These are phyloP conservation scores for Lysandra coridon DNA, from an alignment of 2,888 invertebrate species.

Conservation along the genomic window DNA sequence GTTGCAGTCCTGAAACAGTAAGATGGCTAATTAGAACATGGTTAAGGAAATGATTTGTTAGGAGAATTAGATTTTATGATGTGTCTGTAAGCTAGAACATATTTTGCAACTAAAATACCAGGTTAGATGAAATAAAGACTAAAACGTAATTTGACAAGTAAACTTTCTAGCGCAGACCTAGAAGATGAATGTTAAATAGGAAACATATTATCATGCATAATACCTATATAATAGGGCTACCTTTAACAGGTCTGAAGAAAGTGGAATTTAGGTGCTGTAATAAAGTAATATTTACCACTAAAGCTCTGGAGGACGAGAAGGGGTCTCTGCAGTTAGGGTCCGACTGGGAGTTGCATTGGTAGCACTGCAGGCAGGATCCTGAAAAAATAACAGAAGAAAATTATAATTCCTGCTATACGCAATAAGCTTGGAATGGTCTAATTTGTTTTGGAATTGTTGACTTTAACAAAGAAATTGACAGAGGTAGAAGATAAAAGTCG, in stretches of 20 bases:
- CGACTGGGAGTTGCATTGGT: constrained; percentile 66
- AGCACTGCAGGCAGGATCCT: constrained; percentile 69
- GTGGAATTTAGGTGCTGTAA: too few species aligned
- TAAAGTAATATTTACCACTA: constrained; percentile 52
- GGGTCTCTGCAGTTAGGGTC: constrained; percentile 60
- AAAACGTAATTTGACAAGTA: background rate
- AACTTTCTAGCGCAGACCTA: background rate
- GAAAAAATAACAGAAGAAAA: constrained; percentile 36
- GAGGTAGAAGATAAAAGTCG: too few species aligned
- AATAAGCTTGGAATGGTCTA: too few species aligned
- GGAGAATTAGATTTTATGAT: background rate
- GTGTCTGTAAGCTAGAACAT: background rate
- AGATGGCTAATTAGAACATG: background rate
- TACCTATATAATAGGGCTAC: too few species aligned
- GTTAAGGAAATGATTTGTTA: background rate
- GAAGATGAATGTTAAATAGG: background rate
- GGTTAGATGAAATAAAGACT: background rate
- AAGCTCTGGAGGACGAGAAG: constrained; percentile 47
- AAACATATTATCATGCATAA: background rate
- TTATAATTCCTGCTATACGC: background rate
- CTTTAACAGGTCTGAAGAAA: too few species aligned
- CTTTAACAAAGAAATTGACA: too few species aligned
- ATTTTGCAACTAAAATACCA: background rate
- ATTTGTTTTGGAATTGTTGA: too few species aligned
- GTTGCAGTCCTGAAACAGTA: constrained; percentile 61